Evolutionary conservation across 2,797 vertebrate genomes (phyloP).

Genomic region (Molossus molossus): DNA sequence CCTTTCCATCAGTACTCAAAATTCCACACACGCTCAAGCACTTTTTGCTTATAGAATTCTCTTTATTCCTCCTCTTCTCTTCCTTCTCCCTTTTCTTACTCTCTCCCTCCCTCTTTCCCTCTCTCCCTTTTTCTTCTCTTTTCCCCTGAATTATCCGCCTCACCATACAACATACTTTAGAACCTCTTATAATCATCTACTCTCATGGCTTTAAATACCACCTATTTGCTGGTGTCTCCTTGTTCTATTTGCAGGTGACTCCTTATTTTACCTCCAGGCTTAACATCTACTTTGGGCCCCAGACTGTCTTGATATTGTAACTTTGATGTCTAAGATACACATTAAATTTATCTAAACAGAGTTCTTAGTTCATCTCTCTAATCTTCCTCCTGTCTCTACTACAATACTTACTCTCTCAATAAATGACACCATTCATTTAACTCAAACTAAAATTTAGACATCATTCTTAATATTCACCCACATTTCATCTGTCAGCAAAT

Average conservation of each 20-base stretch:
- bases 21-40: not conserved
- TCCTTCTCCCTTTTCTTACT: not conserved
- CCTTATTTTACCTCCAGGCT: not conserved
- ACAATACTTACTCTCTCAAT: not conserved
- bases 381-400: conserved; percentile 39
- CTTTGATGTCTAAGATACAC: conserved; percentile 4
- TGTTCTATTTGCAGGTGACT: conserved; percentile 4
- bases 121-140: not conserved
- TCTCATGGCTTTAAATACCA: not conserved
- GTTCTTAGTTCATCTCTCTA: not conserved
- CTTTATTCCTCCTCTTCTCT: not conserved
- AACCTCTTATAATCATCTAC: not conserved
- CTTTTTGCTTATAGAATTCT: not conserved
- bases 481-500: conserved; percentile 38
- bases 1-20: not conserved
- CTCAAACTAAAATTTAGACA: conserved; percentile 1
- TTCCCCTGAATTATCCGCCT: not conserved
- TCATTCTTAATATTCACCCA: not conserved
- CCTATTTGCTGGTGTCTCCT: not conserved
- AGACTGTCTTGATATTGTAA: not conserved
- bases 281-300: not conserved
- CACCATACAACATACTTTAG: not conserved
- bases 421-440: conserved; percentile 50
- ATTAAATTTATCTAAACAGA: conserved; percentile 35
- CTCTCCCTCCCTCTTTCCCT: too few relatives aligned